Conservation (phyloP, 2,113 vertebrate genomes). For the Agapornis roseicollis region DNA sequence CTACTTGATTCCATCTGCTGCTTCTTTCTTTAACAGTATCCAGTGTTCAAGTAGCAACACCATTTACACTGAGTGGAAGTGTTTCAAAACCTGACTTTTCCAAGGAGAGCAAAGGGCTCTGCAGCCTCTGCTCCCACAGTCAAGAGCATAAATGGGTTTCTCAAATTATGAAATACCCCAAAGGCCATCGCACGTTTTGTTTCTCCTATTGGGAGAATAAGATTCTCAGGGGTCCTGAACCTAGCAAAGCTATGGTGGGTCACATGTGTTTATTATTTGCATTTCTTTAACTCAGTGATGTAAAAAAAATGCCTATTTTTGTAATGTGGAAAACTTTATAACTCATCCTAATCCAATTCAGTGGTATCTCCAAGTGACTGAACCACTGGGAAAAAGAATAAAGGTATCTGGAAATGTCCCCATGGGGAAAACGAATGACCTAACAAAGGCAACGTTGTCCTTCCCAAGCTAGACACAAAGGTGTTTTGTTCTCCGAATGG, state of each 20-base stretch:
- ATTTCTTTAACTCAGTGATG: background rate
- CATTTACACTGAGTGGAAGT: background rate
- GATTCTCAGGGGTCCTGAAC: background rate
- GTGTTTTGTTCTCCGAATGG: background rate
- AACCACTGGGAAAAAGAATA: background rate
- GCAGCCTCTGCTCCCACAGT: background rate
- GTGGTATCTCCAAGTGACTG: background rate
- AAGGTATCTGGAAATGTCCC: background rate
- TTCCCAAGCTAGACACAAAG: background rate
- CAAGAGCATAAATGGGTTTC: background rate
- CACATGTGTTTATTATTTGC: background rate
- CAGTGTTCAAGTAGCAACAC: background rate
- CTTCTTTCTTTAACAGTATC: background rate
- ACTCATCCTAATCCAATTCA: background rate
- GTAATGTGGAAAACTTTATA: background rate
- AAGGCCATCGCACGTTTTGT: too few species aligned
- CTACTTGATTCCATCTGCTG: background rate
- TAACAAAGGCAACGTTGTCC: background rate
- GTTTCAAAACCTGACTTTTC: background rate
- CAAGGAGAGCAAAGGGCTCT: background rate
- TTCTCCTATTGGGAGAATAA: accelerated
- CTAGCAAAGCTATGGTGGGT: background rate
- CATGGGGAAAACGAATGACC: background rate
- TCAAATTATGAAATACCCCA: background rate
- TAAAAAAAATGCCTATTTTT: background rate